These are phyloP conservation scores for Pheucticus melanocephalus DNA, from an alignment of 2,113 vertebrate species.

Conservation along the genomic window DNA sequence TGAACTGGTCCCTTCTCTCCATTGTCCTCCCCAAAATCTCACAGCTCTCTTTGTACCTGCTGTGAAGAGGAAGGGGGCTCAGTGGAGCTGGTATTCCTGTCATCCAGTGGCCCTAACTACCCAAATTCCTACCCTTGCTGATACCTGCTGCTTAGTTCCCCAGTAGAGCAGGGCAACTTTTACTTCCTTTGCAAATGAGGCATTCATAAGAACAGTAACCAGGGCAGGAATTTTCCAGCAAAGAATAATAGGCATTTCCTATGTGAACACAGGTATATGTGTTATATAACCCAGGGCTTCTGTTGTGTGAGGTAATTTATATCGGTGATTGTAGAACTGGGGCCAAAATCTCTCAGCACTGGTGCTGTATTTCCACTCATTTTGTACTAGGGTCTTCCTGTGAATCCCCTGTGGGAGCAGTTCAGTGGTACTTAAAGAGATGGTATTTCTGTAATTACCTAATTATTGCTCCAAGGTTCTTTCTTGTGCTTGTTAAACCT, in stretches of 20 bases:
- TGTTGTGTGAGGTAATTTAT: not conserved
- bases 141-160: not conserved
- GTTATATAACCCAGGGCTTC: too few species aligned
- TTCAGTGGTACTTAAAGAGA: slow-evolving; percentile 26
- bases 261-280: not conserved
- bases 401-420: slow-evolving; percentile 25
- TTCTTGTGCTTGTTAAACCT: slow-evolving; percentile 31
- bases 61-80: not conserved
- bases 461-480: slow-evolving; percentile 10
- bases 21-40: not conserved
- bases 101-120: not conserved
- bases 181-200: not conserved
- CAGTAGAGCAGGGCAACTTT: not conserved
- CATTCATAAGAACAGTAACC: not conserved
- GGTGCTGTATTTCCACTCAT: slow-evolving; percentile 51
- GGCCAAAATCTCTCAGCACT: slow-evolving; percentile 19
- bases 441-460: slow-evolving; percentile 60
- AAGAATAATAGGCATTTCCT: not conserved
- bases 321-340: not conserved
- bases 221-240: not conserved
- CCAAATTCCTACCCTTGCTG: not conserved
- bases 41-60: not conserved
- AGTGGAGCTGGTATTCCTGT: not conserved
- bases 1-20: not conserved
- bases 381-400: slow-evolving; percentile 30